Percentiles rank a stretch among this genome's conserved stretches.
Conservation (phyloP, 2,797 vertebrate genomes). For the Lepus townsendii region DNA sequence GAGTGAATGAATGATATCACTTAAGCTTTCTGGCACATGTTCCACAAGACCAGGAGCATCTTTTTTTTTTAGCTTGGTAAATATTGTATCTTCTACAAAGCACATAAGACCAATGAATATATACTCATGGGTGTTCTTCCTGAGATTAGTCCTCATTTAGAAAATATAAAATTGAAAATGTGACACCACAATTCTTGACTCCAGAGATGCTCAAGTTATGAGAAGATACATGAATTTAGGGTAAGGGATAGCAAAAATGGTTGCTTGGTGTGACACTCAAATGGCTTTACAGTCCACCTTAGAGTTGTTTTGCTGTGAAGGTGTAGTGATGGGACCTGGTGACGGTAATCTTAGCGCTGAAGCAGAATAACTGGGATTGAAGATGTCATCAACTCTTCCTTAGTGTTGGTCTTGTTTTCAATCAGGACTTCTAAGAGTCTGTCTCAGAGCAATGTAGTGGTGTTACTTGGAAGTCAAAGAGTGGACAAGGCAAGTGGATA, state of each 20-base stretch:
- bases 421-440: not conserved
- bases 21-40: not conserved
- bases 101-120: not conserved
- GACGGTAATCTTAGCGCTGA: not conserved
- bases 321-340: not conserved
- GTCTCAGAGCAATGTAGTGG: not conserved
- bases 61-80: not conserved
- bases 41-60: not conserved
- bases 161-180: constrained; percentile 37
- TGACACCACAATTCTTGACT: not conserved
- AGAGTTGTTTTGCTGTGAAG: not conserved
- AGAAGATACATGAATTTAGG: not conserved
- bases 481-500: not conserved
- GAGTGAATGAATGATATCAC: not conserved
- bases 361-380: not conserved
- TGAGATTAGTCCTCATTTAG: not conserved
- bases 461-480: not conserved
- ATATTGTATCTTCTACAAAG: not conserved
- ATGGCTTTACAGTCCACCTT: not conserved
- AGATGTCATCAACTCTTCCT: not conserved
- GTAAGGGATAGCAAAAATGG: not conserved
- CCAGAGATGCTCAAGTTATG: not conserved
- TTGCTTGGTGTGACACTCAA: not conserved
- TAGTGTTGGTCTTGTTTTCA: not conserved
- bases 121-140: not conserved